Conservation (phyloP, 2,888 invertebrate species). For the Mesorhabditis belari region DNA sequence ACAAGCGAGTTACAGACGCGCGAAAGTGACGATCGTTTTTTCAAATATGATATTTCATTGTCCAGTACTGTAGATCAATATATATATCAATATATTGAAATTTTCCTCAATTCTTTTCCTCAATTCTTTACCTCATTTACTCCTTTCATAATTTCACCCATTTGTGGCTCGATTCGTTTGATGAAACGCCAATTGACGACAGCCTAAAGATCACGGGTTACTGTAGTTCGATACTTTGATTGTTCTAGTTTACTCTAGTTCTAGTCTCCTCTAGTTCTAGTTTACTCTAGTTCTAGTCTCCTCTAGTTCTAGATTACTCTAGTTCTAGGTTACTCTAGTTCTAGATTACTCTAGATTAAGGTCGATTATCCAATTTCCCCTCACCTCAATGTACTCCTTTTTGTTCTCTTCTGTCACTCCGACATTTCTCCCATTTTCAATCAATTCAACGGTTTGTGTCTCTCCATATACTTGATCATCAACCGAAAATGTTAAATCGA, state of each 20-base stretch:
- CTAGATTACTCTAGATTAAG: background rate
- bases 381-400: conserved; percentile 83
- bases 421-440: conserved; percentile 76
- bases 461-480: conserved; percentile 86
- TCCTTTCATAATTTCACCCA: conserved; percentile 81
- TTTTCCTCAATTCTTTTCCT: background rate
- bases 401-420: conserved; percentile 87
- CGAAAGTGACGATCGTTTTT: too few relatives aligned
- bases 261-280: background rate
- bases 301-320: conserved; percentile 56
- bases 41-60: too few relatives aligned
- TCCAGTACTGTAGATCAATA: too few relatives aligned
- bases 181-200: conserved; percentile 98
- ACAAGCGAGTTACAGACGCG: too few relatives aligned
- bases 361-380: too few relatives aligned
- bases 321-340: background rate
- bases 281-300: background rate
- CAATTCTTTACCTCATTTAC: conserved; percentile 66
- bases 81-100: background rate
- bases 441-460: conserved; percentile 82
- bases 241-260: conserved; percentile 57
- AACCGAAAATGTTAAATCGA: conserved; percentile 87
- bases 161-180: conserved; percentile 88
- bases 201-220: conserved; percentile 23
- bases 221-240: too few relatives aligned